A percentile compares a stretch with the other conserved stretches of the same genome.
Conservation (phyloP, 2,888 invertebrate species). For the Tenthredo amoena region DNA sequence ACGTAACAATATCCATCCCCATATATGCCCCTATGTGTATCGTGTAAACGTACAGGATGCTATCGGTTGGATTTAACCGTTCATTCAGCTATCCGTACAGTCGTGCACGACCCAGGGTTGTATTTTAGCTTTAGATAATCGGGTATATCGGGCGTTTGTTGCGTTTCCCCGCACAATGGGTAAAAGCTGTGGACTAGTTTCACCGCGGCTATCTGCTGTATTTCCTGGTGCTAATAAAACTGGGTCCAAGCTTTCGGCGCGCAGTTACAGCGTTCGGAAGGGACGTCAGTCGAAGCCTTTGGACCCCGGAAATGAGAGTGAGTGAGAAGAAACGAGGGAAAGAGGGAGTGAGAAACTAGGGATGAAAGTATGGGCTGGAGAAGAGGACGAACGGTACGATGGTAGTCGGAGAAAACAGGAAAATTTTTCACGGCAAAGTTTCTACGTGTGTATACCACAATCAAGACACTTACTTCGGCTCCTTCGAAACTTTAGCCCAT, state of each 20-base stretch:
- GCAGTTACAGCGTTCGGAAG: not conserved
- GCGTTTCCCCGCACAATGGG: not conserved
- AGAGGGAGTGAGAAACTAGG: not conserved
- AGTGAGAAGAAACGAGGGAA: too few relatives aligned
- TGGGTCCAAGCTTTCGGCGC: not conserved
- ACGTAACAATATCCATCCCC: not conserved
- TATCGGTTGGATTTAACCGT: constrained; percentile 34
- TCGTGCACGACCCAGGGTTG: not conserved
- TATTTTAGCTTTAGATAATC: constrained; percentile 40
- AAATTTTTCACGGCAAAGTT: not conserved
- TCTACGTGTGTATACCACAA: constrained; percentile 1
- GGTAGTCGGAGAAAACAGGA: not conserved
- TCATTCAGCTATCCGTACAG: constrained; percentile 31
- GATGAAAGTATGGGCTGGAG: not conserved
- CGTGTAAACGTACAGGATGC: constrained; percentile 12
- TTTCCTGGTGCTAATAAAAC: not conserved
- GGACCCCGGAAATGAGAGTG: not conserved
- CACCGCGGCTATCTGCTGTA: not conserved
- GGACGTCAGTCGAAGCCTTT: not conserved
- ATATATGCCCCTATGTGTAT: not conserved
- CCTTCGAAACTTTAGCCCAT: constrained; percentile 13
- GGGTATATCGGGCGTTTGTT: constrained; percentile 8
- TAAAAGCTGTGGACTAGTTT: constrained; percentile 12
- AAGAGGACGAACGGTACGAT: not conserved
- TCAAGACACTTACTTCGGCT: not conserved